Percentiles rank a stretch among this genome's conserved stretches.
These are phyloP conservation scores for Isichthys henryi DNA, from an alignment of 2,113 vertebrate species.

Conservation along the genomic window DNA sequence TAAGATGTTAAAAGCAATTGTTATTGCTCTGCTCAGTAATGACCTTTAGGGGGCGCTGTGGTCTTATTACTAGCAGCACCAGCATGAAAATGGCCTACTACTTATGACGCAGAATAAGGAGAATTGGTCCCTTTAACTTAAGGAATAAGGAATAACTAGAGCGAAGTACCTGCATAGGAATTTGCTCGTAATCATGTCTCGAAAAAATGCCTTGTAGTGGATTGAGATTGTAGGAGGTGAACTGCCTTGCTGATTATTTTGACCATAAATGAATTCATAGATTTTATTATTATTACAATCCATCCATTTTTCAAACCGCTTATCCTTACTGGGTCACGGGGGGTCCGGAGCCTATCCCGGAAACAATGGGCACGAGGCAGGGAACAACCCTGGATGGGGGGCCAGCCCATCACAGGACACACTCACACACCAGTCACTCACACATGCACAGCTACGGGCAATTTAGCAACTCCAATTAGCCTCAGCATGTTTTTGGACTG, in stretches of 20 bases:
- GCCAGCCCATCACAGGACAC: too few relatives aligned
- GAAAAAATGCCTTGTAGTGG: neutral
- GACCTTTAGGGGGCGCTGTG: constrained; percentile 26
- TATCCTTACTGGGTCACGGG: too few relatives aligned
- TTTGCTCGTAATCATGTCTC: neutral
- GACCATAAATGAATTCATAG: neutral
- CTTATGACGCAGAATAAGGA: neutral
- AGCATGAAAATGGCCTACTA: neutral
- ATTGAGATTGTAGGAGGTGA: neutral
- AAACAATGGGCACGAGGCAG: too few relatives aligned
- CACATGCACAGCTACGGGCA: too few relatives aligned
- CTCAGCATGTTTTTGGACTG: too few relatives aligned
- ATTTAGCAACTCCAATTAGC: too few relatives aligned
- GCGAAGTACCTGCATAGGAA: neutral
- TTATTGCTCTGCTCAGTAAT: neutral
- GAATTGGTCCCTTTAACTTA: neutral
- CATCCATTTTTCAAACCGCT: too few relatives aligned
- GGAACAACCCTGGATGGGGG: too few relatives aligned
- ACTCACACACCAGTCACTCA: too few relatives aligned
- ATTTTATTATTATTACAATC: neutral
- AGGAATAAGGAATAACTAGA: neutral
- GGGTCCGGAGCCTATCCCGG: too few relatives aligned
- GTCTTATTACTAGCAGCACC: neutral
- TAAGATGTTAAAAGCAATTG: neutral
- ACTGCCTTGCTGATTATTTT: neutral